Percentiles rank a stretch among this genome's conserved stretches.
These are phyloP conservation scores for Schmidtea mediterranea DNA, from an alignment of 1,140 invertebrate genomes.

Conservation along the genomic window DNA sequence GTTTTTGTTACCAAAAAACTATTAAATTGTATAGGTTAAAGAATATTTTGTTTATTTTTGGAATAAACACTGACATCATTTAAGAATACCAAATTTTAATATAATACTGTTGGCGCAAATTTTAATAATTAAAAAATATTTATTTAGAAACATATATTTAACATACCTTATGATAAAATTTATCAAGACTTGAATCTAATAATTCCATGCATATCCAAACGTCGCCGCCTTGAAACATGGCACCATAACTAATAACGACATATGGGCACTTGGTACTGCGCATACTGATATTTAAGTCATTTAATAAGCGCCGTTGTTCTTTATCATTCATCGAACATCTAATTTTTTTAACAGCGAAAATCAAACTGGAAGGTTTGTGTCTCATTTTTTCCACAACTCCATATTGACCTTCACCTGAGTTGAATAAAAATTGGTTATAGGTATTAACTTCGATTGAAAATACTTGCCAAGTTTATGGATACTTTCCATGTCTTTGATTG, in stretches of 20 bases:
- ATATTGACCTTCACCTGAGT: constrained; percentile 56
- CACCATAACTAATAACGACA: constrained; percentile 90
- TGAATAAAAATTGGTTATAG: too few species aligned
- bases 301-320: constrained; percentile 70
- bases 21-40: too few species aligned
- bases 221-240: constrained; percentile 84
- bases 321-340: constrained; percentile 22
- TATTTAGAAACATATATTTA: too few species aligned
- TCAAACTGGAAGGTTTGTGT: constrained; percentile 51
- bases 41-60: too few species aligned
- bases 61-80: too few species aligned
- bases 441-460: too few species aligned
- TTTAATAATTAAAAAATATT: too few species aligned
- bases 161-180: constrained; percentile 92
- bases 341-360: constrained; percentile 56
- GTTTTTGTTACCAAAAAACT: too few species aligned
- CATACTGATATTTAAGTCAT: constrained; percentile 91
- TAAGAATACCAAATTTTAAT: too few species aligned
- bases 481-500: too few species aligned
- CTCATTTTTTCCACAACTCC: constrained; percentile 85
- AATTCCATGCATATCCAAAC: constrained; percentile 99
- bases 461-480: too few species aligned
- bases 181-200: constrained; percentile 96
- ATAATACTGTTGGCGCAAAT: too few species aligned
- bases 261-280: constrained; percentile 73